Base-by-base conservation (phyloP, 1,140 invertebrate genomes). In the Lasioglossum albipes region DNA sequence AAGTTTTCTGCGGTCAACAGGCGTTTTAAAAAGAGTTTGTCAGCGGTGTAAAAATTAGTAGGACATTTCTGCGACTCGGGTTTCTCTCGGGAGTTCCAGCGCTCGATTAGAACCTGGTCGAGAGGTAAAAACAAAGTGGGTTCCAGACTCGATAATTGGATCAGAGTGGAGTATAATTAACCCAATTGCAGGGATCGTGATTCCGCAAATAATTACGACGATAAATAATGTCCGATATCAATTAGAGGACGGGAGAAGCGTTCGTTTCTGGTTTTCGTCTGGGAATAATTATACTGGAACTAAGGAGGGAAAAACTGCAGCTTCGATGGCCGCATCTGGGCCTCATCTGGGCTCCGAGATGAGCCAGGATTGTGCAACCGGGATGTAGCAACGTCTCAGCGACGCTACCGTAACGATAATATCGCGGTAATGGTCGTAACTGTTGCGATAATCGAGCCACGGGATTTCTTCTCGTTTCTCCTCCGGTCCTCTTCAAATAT, bases 391-490 rank as follows among this genome's bases (percentile, higher is more conserved):
- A 85, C 41, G 27, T 66, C 62, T 57, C 57, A 72, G 71, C 57
- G 78, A 84, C 72, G 84, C 84, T 85, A 85, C 84, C 84, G 84
- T 84, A 85, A 81, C 75, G 41, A 73, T 72, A 75, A 84, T 84
- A 79, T 79, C 45, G 42, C 66, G 69, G 42, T 84, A 84, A 84
- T 49, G 69, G 70, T 18, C 54, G 77, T 79, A 79, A 79, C 77
- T 20, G 70, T 79, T 79, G 62, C 77, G 77, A 79, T 79, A 79
- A 79, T 66, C 70, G 69, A 52, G 69, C 49, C 76, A 20, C 57
- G 76, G 61, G 45, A 49, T 79, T 79, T 73, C 61, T 42, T 78
- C 68, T 57, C 36, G 27, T 18, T 20, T 54, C 52, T 54, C 16
- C 18, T 54, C 18, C 16, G 13, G 52, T 16, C 16, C 18, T 20